Evolutionary conservation across 2,797 vertebrate species (phyloP), one percentile per base, ranked within the genome.

Genomic region (Anguilla pacifica): DNA sequence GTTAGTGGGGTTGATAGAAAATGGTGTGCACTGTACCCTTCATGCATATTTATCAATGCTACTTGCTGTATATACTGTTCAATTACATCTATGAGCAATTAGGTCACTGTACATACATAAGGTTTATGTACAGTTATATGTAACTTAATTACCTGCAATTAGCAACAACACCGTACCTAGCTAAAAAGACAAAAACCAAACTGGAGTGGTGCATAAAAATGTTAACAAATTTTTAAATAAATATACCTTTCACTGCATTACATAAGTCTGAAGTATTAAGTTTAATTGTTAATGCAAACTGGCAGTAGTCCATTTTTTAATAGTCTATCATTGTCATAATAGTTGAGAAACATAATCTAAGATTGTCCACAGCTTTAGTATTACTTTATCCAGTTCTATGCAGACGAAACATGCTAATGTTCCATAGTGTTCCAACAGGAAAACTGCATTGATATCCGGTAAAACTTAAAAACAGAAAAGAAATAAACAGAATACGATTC

Each of bases 401-500:
- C 39, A 6, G 11, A 77, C 1, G 28, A 3, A 77, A 77, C 70
- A 72, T 15, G 6, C 35, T 39, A 17, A 10, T 35, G 39, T 39
- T 77, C 15, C 13, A 39, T 15, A 43, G 39, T 6, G 13, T 43
- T 28, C 3, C 3, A 43, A 43, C 5, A 19, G 25, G 10, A 77
- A 35, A 19, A 17, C 1, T 39, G 74, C 3, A 77, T 9, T 35
- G 28, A 77, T 19, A 77, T 22, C 74, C 3, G 43, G 35, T 13
- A 43, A 19, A 22, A 17, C 3, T 17, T 19, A 5, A 17, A n/a
- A n/a, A n/a, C n/a, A n/a, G n/a, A n/a, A n/a, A n/a, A 43, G 15
- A 43, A 39, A 77, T 43, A 77, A 77, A 77, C 74, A 77, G 74
- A 39, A 77, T 15, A 49, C n/a, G 46, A 82, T 51, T 82, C 28